Percentiles rank a stretch among this genome's conserved stretches.
Evolutionary conservation across 2,113 vertebrate genomes (phyloP).

Genomic region (Azemiops feae): DNA sequence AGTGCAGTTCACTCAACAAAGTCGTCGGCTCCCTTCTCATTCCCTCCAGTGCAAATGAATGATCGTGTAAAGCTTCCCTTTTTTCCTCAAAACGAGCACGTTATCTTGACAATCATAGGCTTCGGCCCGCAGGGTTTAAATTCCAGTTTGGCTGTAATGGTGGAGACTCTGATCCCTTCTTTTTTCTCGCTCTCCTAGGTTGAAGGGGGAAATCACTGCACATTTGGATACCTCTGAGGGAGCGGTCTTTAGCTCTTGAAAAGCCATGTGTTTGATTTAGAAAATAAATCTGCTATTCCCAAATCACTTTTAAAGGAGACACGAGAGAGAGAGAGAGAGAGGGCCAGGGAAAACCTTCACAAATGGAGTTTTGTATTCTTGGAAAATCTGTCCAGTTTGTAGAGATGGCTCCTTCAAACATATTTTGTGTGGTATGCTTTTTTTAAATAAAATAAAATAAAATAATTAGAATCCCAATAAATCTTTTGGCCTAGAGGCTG

Average conservation of each 20-base stretch:
- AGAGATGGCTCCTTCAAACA: neutral
- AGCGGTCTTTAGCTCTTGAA: neutral
- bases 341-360: neutral
- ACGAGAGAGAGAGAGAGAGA: neutral
- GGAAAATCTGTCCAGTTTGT: neutral
- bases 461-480: neutral
- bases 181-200: neutral
- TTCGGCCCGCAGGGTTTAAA: neutral
- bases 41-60: neutral
- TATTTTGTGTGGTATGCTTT: neutral
- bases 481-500: neutral
- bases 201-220: neutral
- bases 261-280: neutral
- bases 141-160: neutral
- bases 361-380: neutral
- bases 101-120: too few species aligned
- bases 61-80: neutral
- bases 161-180: neutral
- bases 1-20: neutral
- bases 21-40: neutral
- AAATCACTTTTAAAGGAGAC: neutral
- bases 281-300: neutral
- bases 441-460: neutral
- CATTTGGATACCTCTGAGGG: neutral
- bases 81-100: neutral